Evolutionary conservation across 2,113 vertebrate genomes (phyloP).

Genomic region (Acrocephalus arundinaceus): DNA sequence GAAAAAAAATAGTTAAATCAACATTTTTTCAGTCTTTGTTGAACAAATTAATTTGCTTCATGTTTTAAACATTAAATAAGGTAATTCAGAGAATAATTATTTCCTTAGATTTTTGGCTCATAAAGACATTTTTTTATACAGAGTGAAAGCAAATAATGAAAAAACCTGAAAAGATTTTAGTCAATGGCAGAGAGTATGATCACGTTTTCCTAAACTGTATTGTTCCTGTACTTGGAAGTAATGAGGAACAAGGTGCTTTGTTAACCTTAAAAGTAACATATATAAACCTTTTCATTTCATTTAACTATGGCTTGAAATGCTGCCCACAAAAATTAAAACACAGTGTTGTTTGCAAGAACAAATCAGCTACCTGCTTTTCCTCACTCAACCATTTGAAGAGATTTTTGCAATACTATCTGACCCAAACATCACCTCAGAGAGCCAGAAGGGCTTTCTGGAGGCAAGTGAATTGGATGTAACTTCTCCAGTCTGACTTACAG

Average conservation of each 20-base stretch:
- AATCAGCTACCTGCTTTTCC: background rate
- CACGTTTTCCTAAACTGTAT: background rate
- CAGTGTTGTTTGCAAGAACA: background rate
- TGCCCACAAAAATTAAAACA: background rate
- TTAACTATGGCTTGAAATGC: background rate
- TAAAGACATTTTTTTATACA: background rate
- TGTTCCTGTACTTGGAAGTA: background rate
- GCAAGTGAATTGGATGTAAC: background rate
- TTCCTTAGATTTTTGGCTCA: background rate
- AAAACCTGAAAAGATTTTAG: background rate
- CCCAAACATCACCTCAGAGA: constrained; percentile 4
- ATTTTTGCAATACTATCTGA: constrained; percentile 1
- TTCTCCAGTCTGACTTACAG: background rate
- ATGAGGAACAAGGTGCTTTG: background rate
- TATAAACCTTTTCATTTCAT: background rate
- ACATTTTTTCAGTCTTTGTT: background rate
- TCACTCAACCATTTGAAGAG: background rate
- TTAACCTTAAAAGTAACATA: background rate
- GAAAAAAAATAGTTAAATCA: background rate
- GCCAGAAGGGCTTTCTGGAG: background rate
- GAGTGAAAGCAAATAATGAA: background rate
- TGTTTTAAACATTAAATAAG: background rate
- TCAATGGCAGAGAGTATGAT: background rate
- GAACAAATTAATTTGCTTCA: background rate
- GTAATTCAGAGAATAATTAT: background rate